phyloP scores from a whole-genome alignment of 2,113 vertebrate species.

The Notarius quadriscutis region DNA sequence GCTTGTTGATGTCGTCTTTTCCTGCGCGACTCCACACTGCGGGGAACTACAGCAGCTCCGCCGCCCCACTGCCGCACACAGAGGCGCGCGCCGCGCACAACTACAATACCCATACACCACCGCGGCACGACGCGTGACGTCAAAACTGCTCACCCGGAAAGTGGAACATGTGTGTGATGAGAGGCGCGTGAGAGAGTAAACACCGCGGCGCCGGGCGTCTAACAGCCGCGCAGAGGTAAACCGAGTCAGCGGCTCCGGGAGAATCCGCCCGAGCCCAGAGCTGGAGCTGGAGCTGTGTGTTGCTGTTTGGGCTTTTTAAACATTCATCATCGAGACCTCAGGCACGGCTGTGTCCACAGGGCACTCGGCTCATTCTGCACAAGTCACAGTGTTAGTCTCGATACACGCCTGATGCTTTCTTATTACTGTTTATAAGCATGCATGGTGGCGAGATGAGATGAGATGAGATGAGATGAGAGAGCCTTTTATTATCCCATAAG shows the following conservation, averaged over 20 bases:
- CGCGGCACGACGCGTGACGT: conserved; percentile 41
- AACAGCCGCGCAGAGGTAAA: conserved; percentile 36
- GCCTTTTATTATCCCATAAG: too few species aligned
- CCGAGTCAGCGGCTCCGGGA: neutral
- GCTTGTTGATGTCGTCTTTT: conserved; percentile 40
- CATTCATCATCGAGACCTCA: neutral
- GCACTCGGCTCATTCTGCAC: neutral
- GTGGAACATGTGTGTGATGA: conserved; percentile 4
- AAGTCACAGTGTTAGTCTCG: neutral
- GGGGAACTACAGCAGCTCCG: conserved; percentile 32
- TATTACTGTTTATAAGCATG: neutral
- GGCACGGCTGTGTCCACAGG: neutral
- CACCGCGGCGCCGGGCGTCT: conserved; percentile 5
- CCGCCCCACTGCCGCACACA: too few species aligned
- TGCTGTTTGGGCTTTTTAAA: neutral
- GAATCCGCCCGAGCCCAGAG: neutral
- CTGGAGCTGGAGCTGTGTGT: too few species aligned
- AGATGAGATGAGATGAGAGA: too few species aligned
- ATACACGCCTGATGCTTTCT: neutral
- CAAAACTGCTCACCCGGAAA: conserved; percentile 23
- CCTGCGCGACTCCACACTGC: conserved; percentile 40
- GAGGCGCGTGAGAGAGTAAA: conserved; percentile 21
- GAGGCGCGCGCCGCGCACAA: conserved; percentile 31
- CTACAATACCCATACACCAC: conserved; percentile 54
- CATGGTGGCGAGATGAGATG: neutral